Base-by-base conservation (phyloP, 2,797 vertebrate species). In the Channa striata region DNA sequence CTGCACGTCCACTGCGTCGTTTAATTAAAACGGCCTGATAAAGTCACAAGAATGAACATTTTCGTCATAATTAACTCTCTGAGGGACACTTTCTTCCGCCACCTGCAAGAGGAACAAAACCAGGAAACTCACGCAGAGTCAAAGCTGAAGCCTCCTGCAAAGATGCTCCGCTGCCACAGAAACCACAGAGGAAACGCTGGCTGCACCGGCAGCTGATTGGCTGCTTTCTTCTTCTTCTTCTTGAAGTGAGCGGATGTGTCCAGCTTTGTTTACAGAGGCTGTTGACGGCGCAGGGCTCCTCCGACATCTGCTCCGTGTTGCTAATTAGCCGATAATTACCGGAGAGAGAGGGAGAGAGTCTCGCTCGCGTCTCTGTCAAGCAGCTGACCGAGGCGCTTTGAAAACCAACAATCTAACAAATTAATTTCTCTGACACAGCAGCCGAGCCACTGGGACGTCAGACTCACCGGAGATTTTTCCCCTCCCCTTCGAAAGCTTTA, bases 181-280 rank as follows among this genome's bases (percentile, higher is more conserved):
- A 44, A 10, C 68, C 64, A 17, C 68, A 65, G 65, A 73, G 70
- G 73, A 50, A 76, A 40, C 48, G 8, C 64, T 49, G 52, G 46
- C 50, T 20, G 52, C 4, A 19, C 43, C 34, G 23, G 14, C 40
- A 16, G 39, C 71, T 0, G 8, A 48, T 56, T 42, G 50, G 36
- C 33, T 0, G 0, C 4, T 16, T 34, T 4, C 19, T 43, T 39
- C 66, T 58, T 59, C 91, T 91, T 30, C 87, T 7, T 64, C 65
- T 60, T 44, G 51, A 66, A 50, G 74, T 25, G 68, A 91, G 95
- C 94, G 94, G 95, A 95, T 93, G 95, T 92, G 93, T 80, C 74
- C 96, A 96, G 95, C 96, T 96, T 97, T 98, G 96, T 97, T 97
- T 97, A 96, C 96, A 93, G 95, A 96, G 95, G 94, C 94, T 95